Evolutionary conservation across 2,113 vertebrate species (phyloP), one percentile per base, ranked within the genome.

Genomic region (Hippopotamus amphibius): DNA sequence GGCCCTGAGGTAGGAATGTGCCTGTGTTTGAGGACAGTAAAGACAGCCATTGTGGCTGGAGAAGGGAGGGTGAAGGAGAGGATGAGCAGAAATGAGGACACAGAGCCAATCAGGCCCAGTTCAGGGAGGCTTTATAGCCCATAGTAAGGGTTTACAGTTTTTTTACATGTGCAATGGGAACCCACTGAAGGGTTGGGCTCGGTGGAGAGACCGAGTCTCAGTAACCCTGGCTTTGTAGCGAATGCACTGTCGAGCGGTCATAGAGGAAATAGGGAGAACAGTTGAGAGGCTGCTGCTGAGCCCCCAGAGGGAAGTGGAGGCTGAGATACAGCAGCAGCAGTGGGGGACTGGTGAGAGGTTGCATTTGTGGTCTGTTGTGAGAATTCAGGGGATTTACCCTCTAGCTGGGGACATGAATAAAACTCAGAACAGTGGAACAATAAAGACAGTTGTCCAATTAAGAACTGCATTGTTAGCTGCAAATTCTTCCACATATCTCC

Each of bases 271-370:
- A 17, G 50, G 17, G 21, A 33, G n/a, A 59, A 24, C 15, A 22
- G n/a, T n/a, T 17, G 9, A 84, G 21, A 79, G 59, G 41, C 11
- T 37, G 43, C 8, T 26, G 1, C 66, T 9, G 3, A 6, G 28
- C 19, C 24, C 50, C 0, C 43, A 69, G 92, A n/a, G 19, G 57
- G 22, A 12, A 46, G 37, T 9, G 37, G 16, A 13, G 33, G 12
- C 41, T 16, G 11, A 19, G n/a, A 43, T 9, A 4, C 0, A 6
- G 33, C 37, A 0, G 43, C 14, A 59, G 37, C 46, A 6, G 43
- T 33, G 30, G 37, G 46, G 22, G 3, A 0, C 26, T 41, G 55
- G 2, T n/a, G 30, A 63, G 1, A 15, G 7, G 37, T 41, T 5
- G 57, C n/a, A 19, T 46, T 28, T 33, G 41, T 21, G 4, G 7